Evolutionary conservation across 2,113 vertebrate genomes (phyloP).

Genomic region (Erythrocercus mccallii): DNA sequence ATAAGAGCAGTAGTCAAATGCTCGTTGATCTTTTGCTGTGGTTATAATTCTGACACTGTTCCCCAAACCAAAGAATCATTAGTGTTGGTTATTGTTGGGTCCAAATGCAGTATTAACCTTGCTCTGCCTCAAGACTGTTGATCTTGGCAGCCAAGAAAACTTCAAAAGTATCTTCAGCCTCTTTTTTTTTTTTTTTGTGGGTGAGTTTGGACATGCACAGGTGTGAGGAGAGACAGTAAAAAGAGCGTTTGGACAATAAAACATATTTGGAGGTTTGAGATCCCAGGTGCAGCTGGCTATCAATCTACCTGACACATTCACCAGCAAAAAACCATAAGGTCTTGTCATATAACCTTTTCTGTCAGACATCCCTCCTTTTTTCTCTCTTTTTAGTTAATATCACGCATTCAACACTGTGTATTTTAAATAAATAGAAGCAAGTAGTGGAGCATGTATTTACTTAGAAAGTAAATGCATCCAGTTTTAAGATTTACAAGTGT

Average conservation of each 20-base stretch:
- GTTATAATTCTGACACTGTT: not conserved
- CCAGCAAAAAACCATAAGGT: fast-evolving
- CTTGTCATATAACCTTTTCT: not conserved
- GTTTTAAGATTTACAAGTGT: not conserved
- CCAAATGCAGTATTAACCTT: not conserved
- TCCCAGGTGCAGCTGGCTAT: not conserved
- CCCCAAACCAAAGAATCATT: not conserved
- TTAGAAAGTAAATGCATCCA: not conserved
- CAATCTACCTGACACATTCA: not conserved
- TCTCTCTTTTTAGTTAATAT: not conserved
- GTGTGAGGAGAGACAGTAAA: not conserved
- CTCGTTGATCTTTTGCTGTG: not conserved
- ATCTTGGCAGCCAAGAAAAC: not conserved
- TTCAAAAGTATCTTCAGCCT: not conserved
- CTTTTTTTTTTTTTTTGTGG: not conserved
- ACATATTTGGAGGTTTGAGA: not conserved
- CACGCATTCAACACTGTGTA: not conserved
- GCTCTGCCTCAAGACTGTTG: not conserved
- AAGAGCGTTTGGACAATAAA: not conserved
- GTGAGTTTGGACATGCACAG: not conserved
- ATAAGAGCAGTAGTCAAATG: not conserved
- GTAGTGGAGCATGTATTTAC: not conserved
- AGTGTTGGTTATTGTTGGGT: not conserved
- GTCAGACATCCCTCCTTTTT: not conserved
- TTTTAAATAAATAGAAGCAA: not conserved